Evolutionary conservation across 2,888 invertebrate species (phyloP).

Genomic region (Spisula solida): DNA sequence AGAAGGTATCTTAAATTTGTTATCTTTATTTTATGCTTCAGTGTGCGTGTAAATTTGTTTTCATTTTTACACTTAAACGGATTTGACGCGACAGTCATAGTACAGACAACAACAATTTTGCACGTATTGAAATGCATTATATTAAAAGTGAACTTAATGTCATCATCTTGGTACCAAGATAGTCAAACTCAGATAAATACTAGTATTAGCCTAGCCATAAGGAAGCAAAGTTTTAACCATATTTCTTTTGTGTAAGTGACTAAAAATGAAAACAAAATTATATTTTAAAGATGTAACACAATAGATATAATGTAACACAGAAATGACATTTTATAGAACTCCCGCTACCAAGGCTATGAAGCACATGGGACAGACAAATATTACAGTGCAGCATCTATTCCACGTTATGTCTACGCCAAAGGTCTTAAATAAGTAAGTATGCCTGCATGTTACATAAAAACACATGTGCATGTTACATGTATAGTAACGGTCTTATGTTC

Average conservation of each 20-base stretch:
- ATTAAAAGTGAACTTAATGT: no score
- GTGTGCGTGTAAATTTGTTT: no score
- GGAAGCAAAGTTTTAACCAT: no score
- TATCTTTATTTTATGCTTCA: no score
- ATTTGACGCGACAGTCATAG: no score
- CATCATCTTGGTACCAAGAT: no score
- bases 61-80: no score
- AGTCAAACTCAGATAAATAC: no score
- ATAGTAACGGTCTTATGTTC: no score
- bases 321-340: constrained; percentile 58
- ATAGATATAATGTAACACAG: neutral
- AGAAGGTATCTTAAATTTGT: constrained; percentile 81
- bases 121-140: no score
- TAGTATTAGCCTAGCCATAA: no score
- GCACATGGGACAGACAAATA: constrained; percentile 67
- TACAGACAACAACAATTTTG: no score
- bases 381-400: constrained; percentile 71
- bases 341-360: constrained; percentile 75
- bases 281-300: neutral
- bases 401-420: constrained; percentile 76
- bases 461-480: neutral
- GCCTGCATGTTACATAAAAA: neutral
- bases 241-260: neutral
- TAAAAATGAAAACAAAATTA: neutral
- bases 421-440: constrained; percentile 76